phyloP scores from a whole-genome alignment of 2,113 vertebrate species.

The Cryptotis parvus region DNA sequence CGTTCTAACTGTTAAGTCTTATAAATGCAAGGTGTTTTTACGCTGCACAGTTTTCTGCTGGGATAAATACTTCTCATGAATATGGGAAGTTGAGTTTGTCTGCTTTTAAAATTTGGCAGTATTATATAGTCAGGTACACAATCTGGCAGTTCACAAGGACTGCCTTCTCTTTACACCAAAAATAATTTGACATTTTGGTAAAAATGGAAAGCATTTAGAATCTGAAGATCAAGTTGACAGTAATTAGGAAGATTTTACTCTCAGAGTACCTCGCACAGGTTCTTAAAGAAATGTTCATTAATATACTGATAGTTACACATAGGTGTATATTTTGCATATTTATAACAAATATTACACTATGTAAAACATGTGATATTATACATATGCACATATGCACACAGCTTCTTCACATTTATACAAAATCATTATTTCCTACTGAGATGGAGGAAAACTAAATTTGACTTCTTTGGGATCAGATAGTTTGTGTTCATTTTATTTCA shows the following conservation, averaged over 20 bases:
- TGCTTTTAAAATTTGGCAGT: slow-evolving; percentile 65
- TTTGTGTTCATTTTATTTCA: slow-evolving; percentile 32
- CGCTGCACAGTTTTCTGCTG: slow-evolving; percentile 18
- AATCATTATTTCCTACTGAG: not conserved
- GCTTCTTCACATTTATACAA: rapidly evolving
- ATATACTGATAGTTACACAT: slow-evolving; percentile 15
- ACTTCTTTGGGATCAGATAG: slow-evolving; percentile 25
- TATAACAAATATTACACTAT: not conserved
- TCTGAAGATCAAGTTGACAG: slow-evolving; percentile 62
- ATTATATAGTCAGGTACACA: slow-evolving; percentile 70
- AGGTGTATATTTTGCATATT: not conserved
- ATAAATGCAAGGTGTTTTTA: slow-evolving; percentile 46
- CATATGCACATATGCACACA: not conserved
- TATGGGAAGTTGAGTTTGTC: slow-evolving; percentile 31
- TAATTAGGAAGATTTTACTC: slow-evolving; percentile 54
- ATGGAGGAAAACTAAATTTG: slow-evolving; percentile 35
- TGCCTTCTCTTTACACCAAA: slow-evolving; percentile 64
- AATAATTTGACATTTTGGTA: slow-evolving; percentile 82
- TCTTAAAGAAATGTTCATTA: slow-evolving; percentile 44
- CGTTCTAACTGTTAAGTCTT: slow-evolving; percentile 1
- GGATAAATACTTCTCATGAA: slow-evolving; percentile 32
- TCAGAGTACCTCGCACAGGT: not conserved
- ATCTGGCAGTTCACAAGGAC: slow-evolving; percentile 66
- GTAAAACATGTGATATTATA: not conserved
- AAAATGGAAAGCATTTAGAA: slow-evolving; percentile 74